Conservation (phyloP, 2,113 vertebrate species). For the Cottus gobio region DNA sequence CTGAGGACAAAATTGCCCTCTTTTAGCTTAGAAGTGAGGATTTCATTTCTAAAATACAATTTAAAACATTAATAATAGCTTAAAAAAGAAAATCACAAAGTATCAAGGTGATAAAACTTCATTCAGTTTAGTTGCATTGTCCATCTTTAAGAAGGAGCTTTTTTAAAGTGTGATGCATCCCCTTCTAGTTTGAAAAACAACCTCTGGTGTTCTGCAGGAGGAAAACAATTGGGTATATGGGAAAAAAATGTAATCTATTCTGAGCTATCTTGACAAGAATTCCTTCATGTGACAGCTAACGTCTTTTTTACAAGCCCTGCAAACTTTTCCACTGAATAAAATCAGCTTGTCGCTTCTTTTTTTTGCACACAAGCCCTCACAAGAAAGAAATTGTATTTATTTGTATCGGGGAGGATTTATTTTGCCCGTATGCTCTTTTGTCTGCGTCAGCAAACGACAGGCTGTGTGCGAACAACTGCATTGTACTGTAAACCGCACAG, state of each 20-base stretch:
- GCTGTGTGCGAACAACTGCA: conserved; percentile 28
- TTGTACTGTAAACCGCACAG: conserved; percentile 37
- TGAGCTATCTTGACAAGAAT: conserved; percentile 45
- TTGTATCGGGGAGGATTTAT: background rate
- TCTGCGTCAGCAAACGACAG: conserved; percentile 46
- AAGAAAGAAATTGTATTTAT: conserved; percentile 2
- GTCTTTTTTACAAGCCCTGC: conserved; percentile 33
- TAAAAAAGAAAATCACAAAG: no score
- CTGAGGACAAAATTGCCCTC: conserved; percentile 72
- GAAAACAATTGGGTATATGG: conserved; percentile 40
- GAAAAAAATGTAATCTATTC: conserved; percentile 52
- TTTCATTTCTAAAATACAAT: no score
- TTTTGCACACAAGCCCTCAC: conserved; percentile 3
- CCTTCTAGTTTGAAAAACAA: conserved; percentile 1
- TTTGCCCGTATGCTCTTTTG: background rate
- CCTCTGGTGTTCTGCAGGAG: background rate
- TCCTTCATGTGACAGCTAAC: conserved; percentile 37
- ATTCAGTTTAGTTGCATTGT: background rate
- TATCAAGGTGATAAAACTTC: no score
- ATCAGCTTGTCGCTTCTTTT: conserved; percentile 5
- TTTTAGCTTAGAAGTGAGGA: conserved; percentile 46
- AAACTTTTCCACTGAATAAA: conserved; percentile 41
- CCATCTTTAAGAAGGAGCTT: background rate
- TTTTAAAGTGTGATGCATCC: background rate
- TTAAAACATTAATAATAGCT: no score